These are phyloP conservation scores for Cantharis nigra DNA, from an alignment of 2,888 invertebrate species.

Conservation along the genomic window DNA sequence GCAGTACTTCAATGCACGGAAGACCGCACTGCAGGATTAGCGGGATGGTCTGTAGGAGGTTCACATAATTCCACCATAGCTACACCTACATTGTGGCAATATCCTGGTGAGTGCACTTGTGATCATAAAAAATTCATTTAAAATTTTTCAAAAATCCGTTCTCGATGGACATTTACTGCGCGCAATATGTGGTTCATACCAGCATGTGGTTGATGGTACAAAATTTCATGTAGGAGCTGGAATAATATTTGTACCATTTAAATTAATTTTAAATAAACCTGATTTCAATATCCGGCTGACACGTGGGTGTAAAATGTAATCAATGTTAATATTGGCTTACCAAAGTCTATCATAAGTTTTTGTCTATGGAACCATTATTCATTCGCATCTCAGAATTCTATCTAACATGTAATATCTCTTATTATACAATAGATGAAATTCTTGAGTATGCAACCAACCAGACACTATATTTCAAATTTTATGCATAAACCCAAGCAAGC, in stretches of 20 bases:
- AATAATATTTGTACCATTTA: too few species aligned
- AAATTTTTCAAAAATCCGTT: neutral
- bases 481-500: too few species aligned
- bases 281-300: neutral
- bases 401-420: neutral
- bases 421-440: neutral
- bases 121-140: constrained; percentile 6
- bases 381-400: neutral
- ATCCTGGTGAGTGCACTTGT: constrained; percentile 67
- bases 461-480: too few species aligned
- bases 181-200: neutral
- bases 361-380: neutral
- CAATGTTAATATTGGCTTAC: neutral
- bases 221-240: neutral
- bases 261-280: neutral
- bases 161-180: neutral
- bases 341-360: too few species aligned
- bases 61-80: constrained; percentile 62
- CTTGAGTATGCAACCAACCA: neutral
- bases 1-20: constrained; percentile 69
- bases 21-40: constrained; percentile 61
- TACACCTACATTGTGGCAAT: constrained; percentile 79
- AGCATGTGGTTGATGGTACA: neutral
- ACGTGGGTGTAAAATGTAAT: neutral
- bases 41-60: constrained; percentile 60